These are phyloP conservation scores for Drosophila mercatorum DNA, from an alignment of 2,888 invertebrate species.

Conservation along the genomic window DNA sequence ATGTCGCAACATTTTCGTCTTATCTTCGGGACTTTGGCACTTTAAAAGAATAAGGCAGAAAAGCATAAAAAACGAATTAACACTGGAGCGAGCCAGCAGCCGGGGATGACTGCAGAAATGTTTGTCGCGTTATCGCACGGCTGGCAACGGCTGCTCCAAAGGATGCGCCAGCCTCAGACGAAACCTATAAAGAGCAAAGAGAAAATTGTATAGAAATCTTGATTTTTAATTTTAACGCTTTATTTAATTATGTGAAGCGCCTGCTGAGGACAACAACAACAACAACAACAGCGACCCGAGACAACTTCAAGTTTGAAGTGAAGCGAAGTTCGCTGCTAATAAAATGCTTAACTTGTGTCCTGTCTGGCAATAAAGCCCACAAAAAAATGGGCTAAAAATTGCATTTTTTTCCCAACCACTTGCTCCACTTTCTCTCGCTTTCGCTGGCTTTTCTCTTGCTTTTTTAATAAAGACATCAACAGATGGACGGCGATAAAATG, in stretches of 20 bases:
- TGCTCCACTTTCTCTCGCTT: conserved; percentile 14
- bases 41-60: conserved; percentile 59
- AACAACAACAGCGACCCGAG: conserved; percentile 18
- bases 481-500: conserved; percentile 81
- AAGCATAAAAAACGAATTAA: conserved; percentile 69
- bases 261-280: conserved; percentile 56
- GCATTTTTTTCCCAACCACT: conserved; percentile 46
- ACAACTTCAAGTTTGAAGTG: conserved; percentile 70
- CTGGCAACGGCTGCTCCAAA: conserved; percentile 21
- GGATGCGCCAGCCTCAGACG: conserved; percentile 48
- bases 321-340: conserved; percentile 59
- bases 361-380: conserved; percentile 67
- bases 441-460: conserved; percentile 6
- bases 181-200: conserved; percentile 54
- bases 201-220: conserved; percentile 56
- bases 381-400: conserved; percentile 78
- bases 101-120: conserved; percentile 23
- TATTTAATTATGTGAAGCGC: conserved; percentile 80
- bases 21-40: conserved; percentile 56
- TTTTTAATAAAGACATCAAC: conserved; percentile 82
- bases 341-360: conserved; percentile 59
- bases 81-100: conserved; percentile 3
- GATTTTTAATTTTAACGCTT: conserved; percentile 82
- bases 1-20: conserved; percentile 74
- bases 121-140: conserved; percentile 44